Conservation (phyloP, 2,113 vertebrate species). For the Cavia porcellus region DNA sequence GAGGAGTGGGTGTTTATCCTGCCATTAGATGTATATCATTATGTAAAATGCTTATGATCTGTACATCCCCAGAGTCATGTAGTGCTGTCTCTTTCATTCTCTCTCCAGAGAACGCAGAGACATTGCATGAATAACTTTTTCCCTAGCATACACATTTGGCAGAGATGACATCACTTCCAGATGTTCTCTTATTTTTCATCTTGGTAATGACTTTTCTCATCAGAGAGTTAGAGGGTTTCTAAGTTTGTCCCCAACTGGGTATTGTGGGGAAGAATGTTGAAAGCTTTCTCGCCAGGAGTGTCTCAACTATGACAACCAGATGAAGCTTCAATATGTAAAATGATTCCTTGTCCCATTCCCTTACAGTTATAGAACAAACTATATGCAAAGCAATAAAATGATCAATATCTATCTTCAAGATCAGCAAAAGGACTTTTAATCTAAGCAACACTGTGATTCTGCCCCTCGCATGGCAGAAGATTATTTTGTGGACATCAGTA, state of each 20-base stretch:
- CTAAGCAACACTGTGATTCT: not conserved
- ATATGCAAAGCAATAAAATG: not conserved
- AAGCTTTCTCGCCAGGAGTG: conserved; percentile 20
- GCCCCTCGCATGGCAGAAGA: no score
- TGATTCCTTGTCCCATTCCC: not conserved
- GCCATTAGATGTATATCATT: not conserved
- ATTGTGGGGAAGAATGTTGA: not conserved
- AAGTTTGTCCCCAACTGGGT: not conserved
- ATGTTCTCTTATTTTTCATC: conserved; percentile 68
- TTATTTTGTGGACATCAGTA: not conserved
- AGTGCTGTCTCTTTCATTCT: conserved; percentile 43
- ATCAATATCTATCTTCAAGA: not conserved
- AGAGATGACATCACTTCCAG: conserved; percentile 57
- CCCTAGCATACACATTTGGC: conserved; percentile 46
- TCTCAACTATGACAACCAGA: not conserved
- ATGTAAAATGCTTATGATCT: conserved; percentile 32
- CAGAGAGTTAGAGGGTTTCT: conserved; percentile 33
- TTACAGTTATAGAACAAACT: not conserved
- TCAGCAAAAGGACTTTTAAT: not conserved
- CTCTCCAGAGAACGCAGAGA: conserved; percentile 47
- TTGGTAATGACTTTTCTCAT: conserved; percentile 54
- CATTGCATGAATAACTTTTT: conserved; percentile 29
- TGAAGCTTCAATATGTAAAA: not conserved
- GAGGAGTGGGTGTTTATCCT: not conserved
- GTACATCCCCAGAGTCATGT: not conserved